Base-by-base conservation (phyloP, 2,888 invertebrate species). In the Drosophila gaucha region DNA sequence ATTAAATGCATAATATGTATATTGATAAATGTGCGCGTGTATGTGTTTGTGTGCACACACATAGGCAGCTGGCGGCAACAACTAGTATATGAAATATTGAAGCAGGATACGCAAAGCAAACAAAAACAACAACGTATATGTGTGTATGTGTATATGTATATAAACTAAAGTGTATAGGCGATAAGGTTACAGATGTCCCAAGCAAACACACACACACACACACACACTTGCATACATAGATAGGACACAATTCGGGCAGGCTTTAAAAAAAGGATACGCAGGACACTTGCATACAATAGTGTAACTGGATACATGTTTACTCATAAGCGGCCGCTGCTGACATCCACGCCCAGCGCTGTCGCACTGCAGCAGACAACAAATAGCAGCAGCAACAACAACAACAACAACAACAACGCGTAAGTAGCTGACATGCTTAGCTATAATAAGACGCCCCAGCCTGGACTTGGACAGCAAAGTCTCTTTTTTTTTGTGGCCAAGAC, bases 131-230 rank as follows among this genome's bases (percentile, higher is more conserved):
- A 63, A 51, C 43, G n/a, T n/a, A n/a, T n/a, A n/a, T n/a, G n/a
- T n/a, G n/a, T n/a, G n/a, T n/a, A n/a, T n/a, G n/a, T n/a, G n/a
- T n/a, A n/a, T n/a, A 66, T 54, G 30, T 54, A 55, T 20, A 44
- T 20, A 35, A 26, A 68, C 70, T 66, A 69, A 74, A 79, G 67
- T 77, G 74, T 66, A 77, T 57, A 56, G 51, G 78, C 78, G 84
- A 85, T 85, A 84, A 86, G 84, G 84, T 85, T 85, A 77, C 84
- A 85, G 84, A 86, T 84, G 86, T 71, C 86, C 86, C 80, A 76
- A 76, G 57, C 71, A 74, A 49, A 78, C 62, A 75, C 49, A 63
- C 28, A 63, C 62, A 39, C 49, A 33, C 12, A 44, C 18, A 43
- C 46, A 65, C 35, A 35, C n/a, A 38, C 30, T 30, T 20, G 26